These are phyloP conservation scores for Montipora sp. DNA, from an alignment of 64 coral and sea anemone genomes.

Conservation along the genomic window DNA sequence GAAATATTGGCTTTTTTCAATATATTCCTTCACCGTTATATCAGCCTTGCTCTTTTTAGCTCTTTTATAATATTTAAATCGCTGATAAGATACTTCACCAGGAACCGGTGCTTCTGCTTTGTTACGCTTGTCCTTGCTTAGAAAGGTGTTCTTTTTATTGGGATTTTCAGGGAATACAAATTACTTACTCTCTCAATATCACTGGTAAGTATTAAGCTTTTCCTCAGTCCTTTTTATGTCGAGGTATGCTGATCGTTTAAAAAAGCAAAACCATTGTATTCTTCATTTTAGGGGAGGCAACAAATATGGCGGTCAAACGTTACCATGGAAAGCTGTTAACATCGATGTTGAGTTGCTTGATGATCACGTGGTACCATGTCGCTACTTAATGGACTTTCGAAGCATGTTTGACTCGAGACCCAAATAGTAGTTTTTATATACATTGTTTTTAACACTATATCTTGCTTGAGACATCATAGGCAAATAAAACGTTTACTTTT, in stretches of 20 bases:
- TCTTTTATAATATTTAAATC: too few relatives aligned
- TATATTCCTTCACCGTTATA: too few relatives aligned
- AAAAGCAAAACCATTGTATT: background rate
- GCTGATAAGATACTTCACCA: too few relatives aligned
- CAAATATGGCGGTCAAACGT: background rate
- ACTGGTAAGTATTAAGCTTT: background rate
- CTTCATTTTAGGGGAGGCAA: background rate
- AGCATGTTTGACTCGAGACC: background rate
- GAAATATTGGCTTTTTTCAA: too few relatives aligned
- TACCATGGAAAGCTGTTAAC: background rate
- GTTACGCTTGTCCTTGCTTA: too few relatives aligned
- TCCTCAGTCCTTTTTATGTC: background rate
- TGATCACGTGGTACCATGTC: background rate
- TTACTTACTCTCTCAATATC: slow-evolving; percentile 48
- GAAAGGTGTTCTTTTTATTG: background rate
- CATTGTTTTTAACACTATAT: background rate
- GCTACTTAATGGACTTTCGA: background rate
- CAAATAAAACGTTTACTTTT: too few relatives aligned
- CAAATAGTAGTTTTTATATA: background rate
- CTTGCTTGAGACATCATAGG: background rate
- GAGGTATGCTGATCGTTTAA: background rate
- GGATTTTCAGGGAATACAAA: background rate
- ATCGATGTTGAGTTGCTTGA: background rate
- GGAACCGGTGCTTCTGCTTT: too few relatives aligned
- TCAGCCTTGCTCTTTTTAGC: too few relatives aligned